Base-by-base conservation (phyloP, 2,113 vertebrate species). In the Ranitomeya variabilis region DNA sequence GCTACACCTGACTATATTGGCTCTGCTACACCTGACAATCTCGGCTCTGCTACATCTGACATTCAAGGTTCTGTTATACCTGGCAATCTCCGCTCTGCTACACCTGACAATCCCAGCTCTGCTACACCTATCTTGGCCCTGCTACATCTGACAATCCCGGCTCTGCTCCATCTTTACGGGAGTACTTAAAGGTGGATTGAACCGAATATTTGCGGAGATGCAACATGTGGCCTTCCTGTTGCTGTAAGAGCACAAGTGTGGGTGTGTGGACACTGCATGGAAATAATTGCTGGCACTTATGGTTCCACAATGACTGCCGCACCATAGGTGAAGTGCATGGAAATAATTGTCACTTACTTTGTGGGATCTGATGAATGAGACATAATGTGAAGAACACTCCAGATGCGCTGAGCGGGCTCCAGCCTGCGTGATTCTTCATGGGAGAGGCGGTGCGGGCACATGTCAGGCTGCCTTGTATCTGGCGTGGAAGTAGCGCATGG, bases 371-470 rank as follows among this genome's bases (percentile, higher is more conserved):
- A 37, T 84, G 87, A 55, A 89, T 21, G 45, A 89, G 37, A 82
- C 80, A 77, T 60, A 77, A 16, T 8, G 71, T 45, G 87, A 84
- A 19, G 14, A 89, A 18, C 15, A 51, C 45, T 7, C 45, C 80
- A 19, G 80, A 45, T n/a, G 86, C 51, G 62, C 55, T 88, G 64
- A 7, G 18, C 60, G 14, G 64, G 69, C 23, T 76, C 80, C 87
- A 76, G 69, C 21, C 79, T 88, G 14, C 66, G 67, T 64, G 80
- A 77, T 51, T 66, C 87, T 89, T 89, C 87, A 89, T 89, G 69
- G 45, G 80, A 67, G 31, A 74, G 55, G 67, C 18, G 57, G 69
- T 66, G 26, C 8, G 21, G 16, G 81, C 59, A 77, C 87, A 89
- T 89, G 2, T 66, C 87, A 83, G 54, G 87, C 26, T 78, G 37